phyloP scores from a whole-genome alignment of 2,113 vertebrate genomes.

The Geothlypis trichas region DNA sequence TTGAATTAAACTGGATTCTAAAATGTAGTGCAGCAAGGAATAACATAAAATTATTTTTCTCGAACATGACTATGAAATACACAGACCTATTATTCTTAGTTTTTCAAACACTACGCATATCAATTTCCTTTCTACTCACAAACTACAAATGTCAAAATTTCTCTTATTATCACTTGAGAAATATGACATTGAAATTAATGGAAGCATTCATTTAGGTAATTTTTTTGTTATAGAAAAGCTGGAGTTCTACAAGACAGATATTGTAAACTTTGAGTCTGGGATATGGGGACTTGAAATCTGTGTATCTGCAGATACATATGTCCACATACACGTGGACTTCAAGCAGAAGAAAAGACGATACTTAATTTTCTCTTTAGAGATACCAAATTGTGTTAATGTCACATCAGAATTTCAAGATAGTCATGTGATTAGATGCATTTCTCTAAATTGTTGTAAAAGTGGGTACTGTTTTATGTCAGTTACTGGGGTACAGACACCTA shows the following conservation, averaged over 20 bases:
- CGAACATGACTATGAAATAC: background rate
- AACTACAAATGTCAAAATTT: background rate
- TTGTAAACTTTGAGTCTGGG: background rate
- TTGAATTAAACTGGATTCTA: background rate
- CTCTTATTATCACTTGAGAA: background rate
- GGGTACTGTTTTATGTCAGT: background rate
- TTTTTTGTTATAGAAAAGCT: background rate
- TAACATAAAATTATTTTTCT: background rate
- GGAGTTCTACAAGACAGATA: background rate
- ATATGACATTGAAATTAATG: background rate
- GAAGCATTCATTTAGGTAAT: background rate
- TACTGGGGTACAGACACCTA: background rate
- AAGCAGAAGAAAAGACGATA: background rate
- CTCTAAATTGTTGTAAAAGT: background rate
- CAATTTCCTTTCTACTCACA: background rate
- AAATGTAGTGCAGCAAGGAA: background rate
- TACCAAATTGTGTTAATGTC: background rate
- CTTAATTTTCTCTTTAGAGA: background rate
- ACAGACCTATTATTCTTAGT: background rate
- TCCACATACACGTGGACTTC: background rate
- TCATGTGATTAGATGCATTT: background rate
- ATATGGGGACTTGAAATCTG: background rate
- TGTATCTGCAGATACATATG: background rate
- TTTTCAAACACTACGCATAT: background rate
- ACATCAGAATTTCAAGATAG: background rate